Evolutionary conservation across 92 coral and sea anemone species (phyloP), one percentile per base, ranked within the genome.

Genomic region (Pocillopora grandis): DNA sequence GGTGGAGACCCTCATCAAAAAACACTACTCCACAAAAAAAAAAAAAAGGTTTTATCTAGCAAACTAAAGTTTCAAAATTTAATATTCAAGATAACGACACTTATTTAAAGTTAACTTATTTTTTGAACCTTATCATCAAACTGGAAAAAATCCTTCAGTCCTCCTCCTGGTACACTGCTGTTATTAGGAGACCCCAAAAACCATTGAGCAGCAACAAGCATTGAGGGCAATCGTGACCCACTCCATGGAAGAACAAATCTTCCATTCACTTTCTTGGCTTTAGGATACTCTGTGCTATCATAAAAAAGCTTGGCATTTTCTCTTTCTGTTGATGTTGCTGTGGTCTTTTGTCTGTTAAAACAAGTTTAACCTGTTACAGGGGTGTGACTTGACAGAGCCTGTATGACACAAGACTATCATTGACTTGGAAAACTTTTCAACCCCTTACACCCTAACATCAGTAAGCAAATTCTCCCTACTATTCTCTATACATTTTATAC

Each of bases 201-300:
- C 93, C 93, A 92, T 78, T 78, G 87, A 9, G 88, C 63, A 31
- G 72, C 95, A 20, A 63, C 64, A 12, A 63, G 52, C 15, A 62
- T 11, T 6, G 95, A 84, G 5, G 95, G 92, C 9, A 31, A 11
- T 62, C 88, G 76, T 3, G 62, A 31, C 14, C 86, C 67, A 17
- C 88, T 84, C 95, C 95, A 92, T 9, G 95, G 95, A 55, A 70
- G 80, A 35, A 85, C 76, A 72, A 74, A 92, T 31, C 91, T 85
- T 10, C 92, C 95, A 85, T 92, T 78, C 52, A 77, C 91, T 70
- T 79, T 89, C 23, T 21, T 71, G 48, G 93, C 91, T 36, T 69
- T 91, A 83, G 84, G 85, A 23, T 57, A 69, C 20, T 77, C 36
- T 33, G 1, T 66, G 64, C 48, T 79, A 66, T 68, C 67, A 59